Percentiles rank a stretch among this genome's conserved stretches.
phyloP scores from a whole-genome alignment of 2,113 vertebrate species.

The Psilopogon haemacephalus region DNA sequence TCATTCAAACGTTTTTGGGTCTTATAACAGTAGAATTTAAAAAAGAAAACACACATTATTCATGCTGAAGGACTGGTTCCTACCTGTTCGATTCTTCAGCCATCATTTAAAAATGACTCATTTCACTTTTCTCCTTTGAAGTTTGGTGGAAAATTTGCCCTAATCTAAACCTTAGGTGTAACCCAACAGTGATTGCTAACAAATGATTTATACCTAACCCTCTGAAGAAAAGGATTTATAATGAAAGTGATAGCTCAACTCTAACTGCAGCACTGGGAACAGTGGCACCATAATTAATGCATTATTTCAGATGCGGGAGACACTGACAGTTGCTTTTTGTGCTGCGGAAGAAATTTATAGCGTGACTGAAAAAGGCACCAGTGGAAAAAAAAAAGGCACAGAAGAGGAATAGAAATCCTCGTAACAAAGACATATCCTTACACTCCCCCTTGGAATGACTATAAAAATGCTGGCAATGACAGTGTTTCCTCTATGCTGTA shows the following conservation, averaged over 20 bases:
- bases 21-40: not conserved
- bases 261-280: constrained; percentile 40
- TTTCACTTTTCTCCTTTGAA: not conserved
- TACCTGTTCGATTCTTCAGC: not conserved
- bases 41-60: constrained; percentile 28
- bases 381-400: not conserved
- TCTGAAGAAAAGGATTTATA: constrained; percentile 32
- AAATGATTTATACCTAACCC: not conserved
- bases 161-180: constrained; percentile 7
- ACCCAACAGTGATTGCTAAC: constrained; percentile 9
- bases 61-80: not conserved
- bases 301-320: constrained; percentile 51
- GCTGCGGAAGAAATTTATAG: constrained; percentile 52
- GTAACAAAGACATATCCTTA: constrained; percentile 26
- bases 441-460: not conserved
- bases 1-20: constrained; percentile 28
- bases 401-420: constrained; percentile 11
- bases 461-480: constrained; percentile 5
- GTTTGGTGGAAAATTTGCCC: not conserved
- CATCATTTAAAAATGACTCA: constrained; percentile 28
- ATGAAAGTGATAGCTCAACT: constrained; percentile 38
- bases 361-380: not conserved
- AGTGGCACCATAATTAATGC: constrained; percentile 34
- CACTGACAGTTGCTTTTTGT: constrained; percentile 44
- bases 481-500: not conserved